phyloP scores from a whole-genome alignment of 2,888 invertebrate genomes.

The Thera obeliscata region DNA sequence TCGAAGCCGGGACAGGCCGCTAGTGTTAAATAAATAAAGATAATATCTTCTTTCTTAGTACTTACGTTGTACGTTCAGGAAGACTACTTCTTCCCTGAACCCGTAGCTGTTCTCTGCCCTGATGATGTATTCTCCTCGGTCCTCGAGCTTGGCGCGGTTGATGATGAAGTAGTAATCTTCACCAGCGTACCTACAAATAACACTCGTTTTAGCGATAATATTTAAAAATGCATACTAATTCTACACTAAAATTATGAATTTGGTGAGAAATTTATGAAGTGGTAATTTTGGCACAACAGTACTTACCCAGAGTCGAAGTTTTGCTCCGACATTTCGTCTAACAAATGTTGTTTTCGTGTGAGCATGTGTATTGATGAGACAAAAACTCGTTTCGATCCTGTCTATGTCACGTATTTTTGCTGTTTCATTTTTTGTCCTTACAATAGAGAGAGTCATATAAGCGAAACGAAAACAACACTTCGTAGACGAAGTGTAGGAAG shows the following conservation, averaged over 20 bases:
- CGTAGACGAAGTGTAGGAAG: no score
- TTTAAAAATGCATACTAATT: not conserved
- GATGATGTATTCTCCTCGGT: slow-evolving; percentile 98
- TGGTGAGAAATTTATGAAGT: not conserved
- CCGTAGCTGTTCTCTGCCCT: slow-evolving; percentile 98
- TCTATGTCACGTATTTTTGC: no score
- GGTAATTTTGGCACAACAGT: not conserved
- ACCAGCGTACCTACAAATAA: slow-evolving; percentile 87
- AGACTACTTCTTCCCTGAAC: slow-evolving; percentile 97
- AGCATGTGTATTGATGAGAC: no score
- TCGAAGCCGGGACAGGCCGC: no score
- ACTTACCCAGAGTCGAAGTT: no score
- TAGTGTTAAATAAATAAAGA: no score
- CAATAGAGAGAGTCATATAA: no score
- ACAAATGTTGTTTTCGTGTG: no score
- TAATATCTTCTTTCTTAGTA: slow-evolving; percentile 36
- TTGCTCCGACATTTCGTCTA: no score
- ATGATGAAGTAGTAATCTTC: slow-evolving; percentile 99
- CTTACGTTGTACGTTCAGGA: slow-evolving; percentile 97
- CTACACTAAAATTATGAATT: not conserved
- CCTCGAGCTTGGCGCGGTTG: slow-evolving; percentile 96
- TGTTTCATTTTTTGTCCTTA: no score
- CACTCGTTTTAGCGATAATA: not conserved
- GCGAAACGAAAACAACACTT: no score
- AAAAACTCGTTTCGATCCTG: no score